These are phyloP conservation scores for Tinea semifulvella DNA, from an alignment of 2,888 invertebrate species.

Conservation along the genomic window DNA sequence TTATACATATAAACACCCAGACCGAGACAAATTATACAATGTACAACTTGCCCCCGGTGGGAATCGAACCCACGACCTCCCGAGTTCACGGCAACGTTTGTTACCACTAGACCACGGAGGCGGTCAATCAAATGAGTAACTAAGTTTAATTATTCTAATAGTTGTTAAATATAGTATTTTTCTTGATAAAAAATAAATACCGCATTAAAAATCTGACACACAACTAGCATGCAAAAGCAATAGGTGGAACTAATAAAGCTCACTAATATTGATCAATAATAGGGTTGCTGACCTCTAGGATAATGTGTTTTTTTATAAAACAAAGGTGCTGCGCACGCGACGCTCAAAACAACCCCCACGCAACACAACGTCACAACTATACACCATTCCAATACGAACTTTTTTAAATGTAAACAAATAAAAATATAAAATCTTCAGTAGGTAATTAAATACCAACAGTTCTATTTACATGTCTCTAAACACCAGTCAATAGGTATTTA, in stretches of 20 bases:
- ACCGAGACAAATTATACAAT: too few relatives aligned
- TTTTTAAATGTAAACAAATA: background rate
- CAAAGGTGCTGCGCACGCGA: slow-evolving; percentile 13
- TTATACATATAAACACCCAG: too few relatives aligned
- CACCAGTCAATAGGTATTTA: background rate
- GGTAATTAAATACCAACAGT: background rate
- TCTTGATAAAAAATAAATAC: too few relatives aligned
- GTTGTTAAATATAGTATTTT: too few relatives aligned
- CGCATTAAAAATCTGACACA: too few relatives aligned
- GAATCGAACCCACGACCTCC: too few relatives aligned
- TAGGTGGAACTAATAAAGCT: slow-evolving; percentile 1
- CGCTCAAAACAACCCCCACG: background rate
- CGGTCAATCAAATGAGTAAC: too few relatives aligned
- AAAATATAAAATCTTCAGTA: background rate
- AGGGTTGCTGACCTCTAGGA: slow-evolving; percentile 7
- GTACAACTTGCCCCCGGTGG: too few relatives aligned
- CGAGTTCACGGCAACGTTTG: too few relatives aligned
- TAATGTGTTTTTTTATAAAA: slow-evolving; percentile 3
- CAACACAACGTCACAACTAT: background rate
- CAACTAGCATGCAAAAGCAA: too few relatives aligned
- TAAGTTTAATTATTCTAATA: too few relatives aligned
- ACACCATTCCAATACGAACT: background rate
- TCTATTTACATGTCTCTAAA: background rate
- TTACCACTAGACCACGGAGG: too few relatives aligned
- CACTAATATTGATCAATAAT: slow-evolving; percentile 3